These are phyloP conservation scores for Hydrophis major DNA, from an alignment of 2,797 vertebrate genomes.

Conservation along the genomic window DNA sequence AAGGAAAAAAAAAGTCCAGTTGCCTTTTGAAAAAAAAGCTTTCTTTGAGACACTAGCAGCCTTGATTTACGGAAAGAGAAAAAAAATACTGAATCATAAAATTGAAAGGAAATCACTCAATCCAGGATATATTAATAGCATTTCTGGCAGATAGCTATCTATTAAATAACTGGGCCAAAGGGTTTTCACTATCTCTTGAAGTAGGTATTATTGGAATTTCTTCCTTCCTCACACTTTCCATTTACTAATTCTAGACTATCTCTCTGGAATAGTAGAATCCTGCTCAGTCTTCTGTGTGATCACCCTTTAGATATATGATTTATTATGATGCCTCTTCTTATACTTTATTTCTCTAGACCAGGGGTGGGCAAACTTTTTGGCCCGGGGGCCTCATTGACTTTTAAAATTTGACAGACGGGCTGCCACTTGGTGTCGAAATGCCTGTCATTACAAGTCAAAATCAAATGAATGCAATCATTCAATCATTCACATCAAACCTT, in stretches of 20 bases:
- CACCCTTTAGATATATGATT: neutral
- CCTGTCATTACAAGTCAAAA: no score
- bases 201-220: neutral
- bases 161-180: neutral
- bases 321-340: neutral
- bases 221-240: neutral
- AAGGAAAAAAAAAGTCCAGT: neutral
- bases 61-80: neutral
- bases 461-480: no score
- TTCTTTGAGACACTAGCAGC: neutral
- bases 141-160: neutral
- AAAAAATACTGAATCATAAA: neutral
- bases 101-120: neutral
- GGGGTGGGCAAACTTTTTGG: no score
- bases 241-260: no score
- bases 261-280: neutral
- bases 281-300: neutral
- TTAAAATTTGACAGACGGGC: no score
- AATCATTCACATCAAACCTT: no score
- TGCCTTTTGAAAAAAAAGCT: neutral
- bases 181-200: no score
- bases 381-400: no score
- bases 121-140: neutral
- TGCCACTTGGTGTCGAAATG: no score
- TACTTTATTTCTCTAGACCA: neutral